A percentile compares a stretch with the other conserved stretches of the same genome.
Conservation (phyloP, 2,113 vertebrate species). For the Arothron firmamentum region DNA sequence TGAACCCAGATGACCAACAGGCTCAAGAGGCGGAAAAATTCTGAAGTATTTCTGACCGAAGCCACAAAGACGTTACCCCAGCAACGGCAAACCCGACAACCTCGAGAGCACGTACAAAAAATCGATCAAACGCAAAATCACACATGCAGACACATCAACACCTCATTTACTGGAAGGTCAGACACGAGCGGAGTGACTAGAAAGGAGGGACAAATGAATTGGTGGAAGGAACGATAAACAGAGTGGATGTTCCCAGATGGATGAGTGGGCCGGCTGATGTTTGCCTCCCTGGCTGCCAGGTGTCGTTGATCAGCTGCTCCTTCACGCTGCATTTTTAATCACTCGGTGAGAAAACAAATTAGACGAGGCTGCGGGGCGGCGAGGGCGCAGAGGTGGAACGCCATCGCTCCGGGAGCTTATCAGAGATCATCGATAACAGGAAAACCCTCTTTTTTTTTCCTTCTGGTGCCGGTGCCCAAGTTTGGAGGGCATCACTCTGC, state of each 20-base stretch:
- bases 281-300: slow-evolving; percentile 33
- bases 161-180: slow-evolving; percentile 1
- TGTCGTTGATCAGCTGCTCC: slow-evolving; percentile 48
- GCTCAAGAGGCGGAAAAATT: too few species aligned
- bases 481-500: too few species aligned
- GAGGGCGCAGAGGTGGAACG: neutral
- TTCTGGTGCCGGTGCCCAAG: too few species aligned
- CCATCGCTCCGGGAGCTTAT: slow-evolving; percentile 26
- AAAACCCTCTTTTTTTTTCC: too few species aligned
- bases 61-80: too few species aligned
- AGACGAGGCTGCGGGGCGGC: slow-evolving; percentile 24
- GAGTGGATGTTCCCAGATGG: slow-evolving; percentile 29
- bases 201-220: slow-evolving; percentile 15
- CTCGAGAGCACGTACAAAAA: too few species aligned
- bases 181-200: slow-evolving; percentile 1
- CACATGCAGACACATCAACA: too few species aligned
- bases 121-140: too few species aligned
- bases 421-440: slow-evolving; percentile 8
- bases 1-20: too few species aligned
- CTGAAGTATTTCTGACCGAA: too few species aligned
- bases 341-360: slow-evolving; percentile 62
- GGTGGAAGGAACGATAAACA: too few species aligned
- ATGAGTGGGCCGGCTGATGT: slow-evolving; percentile 21
- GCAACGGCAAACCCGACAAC: too few species aligned
- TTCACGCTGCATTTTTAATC: slow-evolving; percentile 57